Conservation (phyloP, 2,888 invertebrate species). For the Lagria hirta region DNA sequence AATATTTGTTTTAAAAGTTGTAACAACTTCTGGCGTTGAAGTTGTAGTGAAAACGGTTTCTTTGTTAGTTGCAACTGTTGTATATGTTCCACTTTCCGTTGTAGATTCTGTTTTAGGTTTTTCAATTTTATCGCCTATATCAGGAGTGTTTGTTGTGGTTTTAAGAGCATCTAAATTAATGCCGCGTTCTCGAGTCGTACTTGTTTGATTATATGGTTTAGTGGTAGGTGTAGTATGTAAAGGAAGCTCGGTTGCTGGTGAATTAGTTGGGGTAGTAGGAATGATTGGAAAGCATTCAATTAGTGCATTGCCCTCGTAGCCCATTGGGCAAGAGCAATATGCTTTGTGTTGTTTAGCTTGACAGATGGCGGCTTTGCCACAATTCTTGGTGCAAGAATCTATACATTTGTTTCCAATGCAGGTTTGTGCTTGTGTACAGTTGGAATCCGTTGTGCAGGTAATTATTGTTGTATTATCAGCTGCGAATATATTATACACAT, state of each 20-base stretch:
- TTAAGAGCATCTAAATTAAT: conserved; percentile 25
- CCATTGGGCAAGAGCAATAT: conserved; percentile 53
- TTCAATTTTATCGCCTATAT: conserved; percentile 4
- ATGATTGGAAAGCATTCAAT: conserved; percentile 51
- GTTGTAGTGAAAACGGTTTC: too few relatives aligned
- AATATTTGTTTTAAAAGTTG: neutral
- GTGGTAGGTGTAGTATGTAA: conserved; percentile 5
- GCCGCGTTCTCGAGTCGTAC: conserved; percentile 30
- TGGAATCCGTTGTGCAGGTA: conserved; percentile 56
- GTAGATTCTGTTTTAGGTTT: conserved; percentile 4
- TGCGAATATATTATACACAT: conserved; percentile 53
- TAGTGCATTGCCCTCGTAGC: conserved; percentile 58
- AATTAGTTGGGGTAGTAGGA: conserved; percentile 11
- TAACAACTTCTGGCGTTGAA: neutral
- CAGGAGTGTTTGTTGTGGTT: conserved; percentile 9
- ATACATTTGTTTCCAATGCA: conserved; percentile 58
- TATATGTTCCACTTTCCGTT: neutral
- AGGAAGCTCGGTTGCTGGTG: conserved; percentile 11
- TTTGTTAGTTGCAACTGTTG: neutral
- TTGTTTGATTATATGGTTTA: conserved; percentile 26
- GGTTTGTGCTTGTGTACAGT: conserved; percentile 58
- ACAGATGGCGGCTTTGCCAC: conserved; percentile 57
- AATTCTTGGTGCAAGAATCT: conserved; percentile 57
- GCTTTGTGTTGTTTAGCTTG: conserved; percentile 56
- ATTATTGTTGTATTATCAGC: conserved; percentile 52